Evolutionary conservation across 2,797 vertebrate species (phyloP).

Genomic region (Hafferia zeledoni): DNA sequence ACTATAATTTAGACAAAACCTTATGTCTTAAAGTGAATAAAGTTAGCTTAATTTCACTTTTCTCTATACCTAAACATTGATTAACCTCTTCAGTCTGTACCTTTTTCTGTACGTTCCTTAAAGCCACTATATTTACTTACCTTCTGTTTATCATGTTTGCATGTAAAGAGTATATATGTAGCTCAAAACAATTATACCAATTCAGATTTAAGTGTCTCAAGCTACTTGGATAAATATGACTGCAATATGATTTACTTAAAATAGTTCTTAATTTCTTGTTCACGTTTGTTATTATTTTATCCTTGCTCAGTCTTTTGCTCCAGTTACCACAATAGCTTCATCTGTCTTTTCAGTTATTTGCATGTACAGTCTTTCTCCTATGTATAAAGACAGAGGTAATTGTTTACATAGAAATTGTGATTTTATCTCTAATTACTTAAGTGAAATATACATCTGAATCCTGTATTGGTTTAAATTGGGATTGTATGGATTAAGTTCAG

Average conservation of each 20-base stretch:
- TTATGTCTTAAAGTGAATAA: not conserved
- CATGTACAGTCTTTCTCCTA: not conserved
- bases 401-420: not conserved
- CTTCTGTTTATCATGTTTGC: not conserved
- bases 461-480: not conserved
- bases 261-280: not conserved
- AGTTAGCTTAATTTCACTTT: not conserved
- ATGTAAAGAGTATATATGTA: not conserved
- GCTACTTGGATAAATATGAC: not conserved
- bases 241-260: not conserved
- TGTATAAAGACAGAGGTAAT: not conserved
- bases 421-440: not conserved
- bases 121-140: not conserved
- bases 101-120: not conserved
- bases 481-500: not conserved
- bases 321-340: not conserved
- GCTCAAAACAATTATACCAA: not conserved
- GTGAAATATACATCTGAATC: not conserved
- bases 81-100: not conserved
- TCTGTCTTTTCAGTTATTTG: not conserved
- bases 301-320: not conserved
- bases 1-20: not conserved
- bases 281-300: not conserved
- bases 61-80: not conserved
- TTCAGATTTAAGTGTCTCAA: fast-evolving